phyloP scores from a whole-genome alignment of 2,888 invertebrate species.

The Drosophila formosana region DNA sequence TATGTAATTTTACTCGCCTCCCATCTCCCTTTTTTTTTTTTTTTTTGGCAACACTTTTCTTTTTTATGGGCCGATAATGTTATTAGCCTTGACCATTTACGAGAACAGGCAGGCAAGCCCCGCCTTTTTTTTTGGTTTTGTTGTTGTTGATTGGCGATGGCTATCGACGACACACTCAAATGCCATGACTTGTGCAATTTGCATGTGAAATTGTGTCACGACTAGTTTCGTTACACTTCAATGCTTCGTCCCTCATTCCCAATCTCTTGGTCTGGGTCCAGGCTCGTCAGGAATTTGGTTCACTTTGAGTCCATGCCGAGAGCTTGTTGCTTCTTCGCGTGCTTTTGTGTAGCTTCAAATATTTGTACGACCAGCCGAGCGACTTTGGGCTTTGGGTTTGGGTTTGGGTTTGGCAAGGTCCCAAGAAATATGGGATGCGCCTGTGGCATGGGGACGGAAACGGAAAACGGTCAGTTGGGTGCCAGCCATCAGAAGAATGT shows the following conservation, averaged over 20 bases:
- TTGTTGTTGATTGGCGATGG: slow-evolving; percentile 19
- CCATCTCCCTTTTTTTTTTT: slow-evolving; percentile 4
- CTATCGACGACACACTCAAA: slow-evolving; percentile 55
- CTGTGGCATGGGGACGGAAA: neutral
- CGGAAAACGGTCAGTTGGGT: slow-evolving; percentile 26
- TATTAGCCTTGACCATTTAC: slow-evolving; percentile 58
- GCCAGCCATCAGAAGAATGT: slow-evolving; percentile 29
- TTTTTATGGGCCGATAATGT: slow-evolving; percentile 76
- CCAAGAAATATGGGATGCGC: slow-evolving; percentile 25
- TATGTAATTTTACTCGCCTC: slow-evolving; percentile 48
- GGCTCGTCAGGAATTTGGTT: slow-evolving; percentile 65
- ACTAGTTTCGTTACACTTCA: slow-evolving; percentile 68
- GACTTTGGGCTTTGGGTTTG: neutral
- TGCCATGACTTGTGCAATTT: slow-evolving; percentile 74
- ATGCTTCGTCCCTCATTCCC: slow-evolving; percentile 4
- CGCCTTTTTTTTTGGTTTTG: slow-evolving; percentile 19
- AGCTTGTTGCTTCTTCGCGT: slow-evolving; percentile 65
- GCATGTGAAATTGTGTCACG: slow-evolving; percentile 76
- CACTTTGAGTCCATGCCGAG: slow-evolving; percentile 49
- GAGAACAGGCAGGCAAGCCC: neutral
- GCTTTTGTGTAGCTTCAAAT: slow-evolving; percentile 62
- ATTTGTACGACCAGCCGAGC: slow-evolving; percentile 52
- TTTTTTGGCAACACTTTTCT: slow-evolving; percentile 42
- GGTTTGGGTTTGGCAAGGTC: neutral
- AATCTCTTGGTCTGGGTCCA: slow-evolving; percentile 10